phyloP scores from a whole-genome alignment of 1,140 invertebrate genomes.

The Archegozetes longisetosus region DNA sequence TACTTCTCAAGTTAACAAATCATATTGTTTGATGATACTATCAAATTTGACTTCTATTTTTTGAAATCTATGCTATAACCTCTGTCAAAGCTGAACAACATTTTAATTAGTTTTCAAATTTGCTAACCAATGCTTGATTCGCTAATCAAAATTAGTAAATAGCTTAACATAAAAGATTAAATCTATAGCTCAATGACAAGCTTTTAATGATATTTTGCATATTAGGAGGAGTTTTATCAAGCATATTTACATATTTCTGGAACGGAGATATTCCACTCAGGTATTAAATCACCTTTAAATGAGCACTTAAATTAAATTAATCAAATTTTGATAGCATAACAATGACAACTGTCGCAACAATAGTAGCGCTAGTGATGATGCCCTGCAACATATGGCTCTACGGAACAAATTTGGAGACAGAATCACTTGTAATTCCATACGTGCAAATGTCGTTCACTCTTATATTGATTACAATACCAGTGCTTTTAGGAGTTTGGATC shows the following conservation, averaged over 20 bases:
- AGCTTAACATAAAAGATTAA: too few species aligned
- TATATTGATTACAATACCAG: slow-evolving; percentile 26
- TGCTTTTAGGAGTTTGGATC: slow-evolving; percentile 27
- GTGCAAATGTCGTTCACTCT: slow-evolving; percentile 27
- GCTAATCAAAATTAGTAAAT: background rate
- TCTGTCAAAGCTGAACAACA: background rate
- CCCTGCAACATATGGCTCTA: slow-evolving; percentile 30
- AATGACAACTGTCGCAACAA: slow-evolving; percentile 29
- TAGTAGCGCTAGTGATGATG: slow-evolving; percentile 29
- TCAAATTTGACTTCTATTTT: background rate
- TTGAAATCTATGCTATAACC: background rate
- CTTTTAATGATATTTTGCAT: background rate
- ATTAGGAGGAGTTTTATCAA: slow-evolving; percentile 29
- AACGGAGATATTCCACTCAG: slow-evolving; percentile 32
- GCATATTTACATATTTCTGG: slow-evolving; percentile 31
- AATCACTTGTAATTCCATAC: slow-evolving; percentile 28
- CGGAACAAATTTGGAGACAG: slow-evolving; percentile 25
- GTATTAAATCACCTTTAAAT: slow-evolving; percentile 19
- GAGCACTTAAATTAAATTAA: slow-evolving; percentile 15
- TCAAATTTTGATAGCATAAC: slow-evolving; percentile 25
- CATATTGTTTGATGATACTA: background rate
- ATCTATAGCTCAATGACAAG: too few species aligned
- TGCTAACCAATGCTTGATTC: background rate
- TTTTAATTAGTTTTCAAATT: background rate
- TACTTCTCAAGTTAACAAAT: background rate